A percentile compares a stretch with the other conserved stretches of the same genome.
Conservation (phyloP, 2,797 vertebrate species). For the Diplodus sargus region DNA sequence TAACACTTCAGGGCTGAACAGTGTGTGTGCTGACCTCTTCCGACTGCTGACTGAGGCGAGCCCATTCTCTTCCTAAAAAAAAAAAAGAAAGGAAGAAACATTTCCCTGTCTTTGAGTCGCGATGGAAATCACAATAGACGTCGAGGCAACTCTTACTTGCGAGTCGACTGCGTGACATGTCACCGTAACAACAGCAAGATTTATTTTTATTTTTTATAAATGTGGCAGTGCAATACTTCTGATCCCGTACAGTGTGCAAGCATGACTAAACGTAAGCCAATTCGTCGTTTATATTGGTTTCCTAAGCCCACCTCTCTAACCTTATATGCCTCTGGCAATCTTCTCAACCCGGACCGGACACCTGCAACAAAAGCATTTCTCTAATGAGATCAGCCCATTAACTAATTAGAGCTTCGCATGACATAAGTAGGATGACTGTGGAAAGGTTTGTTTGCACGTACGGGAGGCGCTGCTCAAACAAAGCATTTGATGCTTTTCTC, state of each 20-base stretch:
- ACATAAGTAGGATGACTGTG: slow-evolving; percentile 61
- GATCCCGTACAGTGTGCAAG: slow-evolving; percentile 45
- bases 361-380: slow-evolving; percentile 80
- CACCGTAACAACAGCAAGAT: slow-evolving; percentile 4
- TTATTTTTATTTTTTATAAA: slow-evolving; percentile 8
- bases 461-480: slow-evolving; percentile 45
- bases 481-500: slow-evolving; percentile 47
- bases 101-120: slow-evolving; percentile 3
- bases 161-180: not conserved
- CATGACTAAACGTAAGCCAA: slow-evolving; percentile 55
- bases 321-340: slow-evolving; percentile 72
- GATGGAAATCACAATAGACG: slow-evolving; percentile 28
- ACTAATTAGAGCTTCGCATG: slow-evolving; percentile 80
- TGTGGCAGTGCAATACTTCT: slow-evolving; percentile 31
- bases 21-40: slow-evolving; percentile 41
- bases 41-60: slow-evolving; percentile 42
- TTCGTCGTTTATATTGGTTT: slow-evolving; percentile 63
- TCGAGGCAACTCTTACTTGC: not conserved
- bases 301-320: slow-evolving; percentile 70
- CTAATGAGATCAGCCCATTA: slow-evolving; percentile 82
- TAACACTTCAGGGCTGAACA: slow-evolving; percentile 59
- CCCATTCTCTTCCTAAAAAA: slow-evolving; percentile 17
- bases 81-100: not conserved
- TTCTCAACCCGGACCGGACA: slow-evolving; percentile 73
- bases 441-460: slow-evolving; percentile 43